Conservation (phyloP, 1,140 invertebrate species). For the Drosophila lini region DNA sequence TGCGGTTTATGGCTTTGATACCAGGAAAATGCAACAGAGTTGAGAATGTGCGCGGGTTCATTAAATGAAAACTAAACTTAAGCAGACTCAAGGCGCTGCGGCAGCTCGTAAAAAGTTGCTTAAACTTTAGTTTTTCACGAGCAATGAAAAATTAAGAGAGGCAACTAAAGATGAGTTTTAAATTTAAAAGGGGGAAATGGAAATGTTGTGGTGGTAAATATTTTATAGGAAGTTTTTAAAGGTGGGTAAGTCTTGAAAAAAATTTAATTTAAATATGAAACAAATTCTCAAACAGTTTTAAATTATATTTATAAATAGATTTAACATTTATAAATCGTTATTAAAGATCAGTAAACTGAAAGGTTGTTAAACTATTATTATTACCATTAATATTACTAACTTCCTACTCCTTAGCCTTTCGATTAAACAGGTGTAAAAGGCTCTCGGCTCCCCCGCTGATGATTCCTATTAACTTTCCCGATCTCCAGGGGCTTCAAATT, state of each 20-base stretch:
- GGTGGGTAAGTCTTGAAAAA: background rate
- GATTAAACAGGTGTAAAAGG: slow-evolving; percentile 36
- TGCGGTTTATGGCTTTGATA: slow-evolving; percentile 63
- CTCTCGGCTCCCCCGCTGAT: slow-evolving; percentile 42
- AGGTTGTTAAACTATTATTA: background rate
- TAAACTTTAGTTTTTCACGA: slow-evolving; percentile 13
- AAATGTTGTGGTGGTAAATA: background rate
- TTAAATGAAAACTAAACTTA: slow-evolving; percentile 45
- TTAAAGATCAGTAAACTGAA: background rate
- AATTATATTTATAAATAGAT: no score
- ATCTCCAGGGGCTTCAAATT: slow-evolving; percentile 59
- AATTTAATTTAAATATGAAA: no score
- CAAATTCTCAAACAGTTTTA: no score
- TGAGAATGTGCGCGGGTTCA: slow-evolving; percentile 17
- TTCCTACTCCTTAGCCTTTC: slow-evolving; percentile 19
- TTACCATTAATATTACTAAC: slow-evolving; percentile 44
- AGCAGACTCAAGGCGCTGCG: slow-evolving; percentile 4
- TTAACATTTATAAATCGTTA: no score
- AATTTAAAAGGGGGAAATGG: background rate
- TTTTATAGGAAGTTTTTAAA: background rate
- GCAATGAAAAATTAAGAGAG: slow-evolving; percentile 2
- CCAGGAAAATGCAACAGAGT: slow-evolving; percentile 58
- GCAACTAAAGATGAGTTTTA: background rate
- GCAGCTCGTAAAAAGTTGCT: slow-evolving; percentile 25
- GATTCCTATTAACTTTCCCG: slow-evolving; percentile 60